Base-by-base conservation (phyloP, 2,113 vertebrate species). In the Bos indicus region DNA sequence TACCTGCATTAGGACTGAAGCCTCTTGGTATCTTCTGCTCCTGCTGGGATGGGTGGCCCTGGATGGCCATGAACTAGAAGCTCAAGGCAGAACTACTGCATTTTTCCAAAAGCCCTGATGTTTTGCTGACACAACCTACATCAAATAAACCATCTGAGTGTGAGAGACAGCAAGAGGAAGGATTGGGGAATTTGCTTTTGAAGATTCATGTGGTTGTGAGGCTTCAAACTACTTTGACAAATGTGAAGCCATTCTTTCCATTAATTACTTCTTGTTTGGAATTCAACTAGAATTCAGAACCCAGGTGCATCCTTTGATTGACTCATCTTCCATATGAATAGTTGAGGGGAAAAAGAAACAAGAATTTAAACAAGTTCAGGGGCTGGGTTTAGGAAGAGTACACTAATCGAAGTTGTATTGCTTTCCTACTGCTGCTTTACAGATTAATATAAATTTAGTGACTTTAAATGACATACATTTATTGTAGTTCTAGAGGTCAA, bases 1-100 rank as follows among this genome's bases (percentile, higher is more conserved):
- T 48, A 51, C 80, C 13, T 94, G 62, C 71, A 56, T 97, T 97
- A 93, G 95, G 57, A 60, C 97, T 97, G 97, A 95, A 85, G 96
- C 46, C 83, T 78, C 96, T 98, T n/a, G 56, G 48, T 26, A 77
- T 28, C 36, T 14, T 7, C 60, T 25, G 48, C 33, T 51, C 14
- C n/a, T 13, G 13, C 6, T 6, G 60, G 46, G 28, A 33, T 3
- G 25, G 17, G 51, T 13, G 5, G 25, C 36, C 51, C 7, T 6
- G 43, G 33, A 6, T 2, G 19, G 94, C 1, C 33, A 0, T 36
- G 77, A 46, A 89, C 11, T 62, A 2, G 95, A n/a, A 59, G 62
- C 67, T 95, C 83, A 2, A 59, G 94, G 95, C 88, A 82, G 30
- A 87, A 43, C 7, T 5, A 10, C 51, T 52, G 90, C 54, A 94